phyloP scores from a whole-genome alignment of 2,797 vertebrate species.

The Hippocampus kuda region DNA sequence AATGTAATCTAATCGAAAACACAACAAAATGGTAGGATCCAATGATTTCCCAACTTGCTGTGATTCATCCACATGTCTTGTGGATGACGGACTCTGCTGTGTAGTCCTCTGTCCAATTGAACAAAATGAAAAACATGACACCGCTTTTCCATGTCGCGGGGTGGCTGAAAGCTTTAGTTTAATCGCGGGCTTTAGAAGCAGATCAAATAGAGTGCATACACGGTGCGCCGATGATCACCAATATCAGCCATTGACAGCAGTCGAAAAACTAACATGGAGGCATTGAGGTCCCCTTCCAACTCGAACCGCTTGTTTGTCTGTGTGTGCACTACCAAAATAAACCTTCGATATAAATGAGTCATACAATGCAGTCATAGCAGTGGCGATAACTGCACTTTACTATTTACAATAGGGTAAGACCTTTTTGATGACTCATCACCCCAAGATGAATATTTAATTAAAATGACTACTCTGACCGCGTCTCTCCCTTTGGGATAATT shows the following conservation, averaged over 20 bases:
- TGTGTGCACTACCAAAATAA: background rate
- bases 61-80: background rate
- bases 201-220: slow-evolving; percentile 16
- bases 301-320: background rate
- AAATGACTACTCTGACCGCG: slow-evolving; percentile 21
- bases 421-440: slow-evolving; percentile 15
- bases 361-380: background rate
- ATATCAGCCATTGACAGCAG: slow-evolving; percentile 35
- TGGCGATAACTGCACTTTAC: background rate
- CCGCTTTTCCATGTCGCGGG: background rate
- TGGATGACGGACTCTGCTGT: background rate
- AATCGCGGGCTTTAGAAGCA: background rate
- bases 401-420: background rate
- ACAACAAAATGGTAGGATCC: background rate
- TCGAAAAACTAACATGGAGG: slow-evolving; percentile 31
- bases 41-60: background rate
- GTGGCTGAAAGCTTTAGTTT: slow-evolving; percentile 10
- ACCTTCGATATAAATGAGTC: background rate
- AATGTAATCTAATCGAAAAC: too few species aligned
- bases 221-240: slow-evolving; percentile 18
- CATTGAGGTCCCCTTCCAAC: slow-evolving; percentile 34
- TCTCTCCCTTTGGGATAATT: slow-evolving; percentile 21
- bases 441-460: slow-evolving; percentile 39
- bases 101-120: background rate
- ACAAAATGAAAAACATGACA: background rate